A percentile compares a stretch with the other conserved stretches of the same genome.
Conservation (phyloP, 2,888 invertebrate genomes). For the Cerceris rybyensis region DNA sequence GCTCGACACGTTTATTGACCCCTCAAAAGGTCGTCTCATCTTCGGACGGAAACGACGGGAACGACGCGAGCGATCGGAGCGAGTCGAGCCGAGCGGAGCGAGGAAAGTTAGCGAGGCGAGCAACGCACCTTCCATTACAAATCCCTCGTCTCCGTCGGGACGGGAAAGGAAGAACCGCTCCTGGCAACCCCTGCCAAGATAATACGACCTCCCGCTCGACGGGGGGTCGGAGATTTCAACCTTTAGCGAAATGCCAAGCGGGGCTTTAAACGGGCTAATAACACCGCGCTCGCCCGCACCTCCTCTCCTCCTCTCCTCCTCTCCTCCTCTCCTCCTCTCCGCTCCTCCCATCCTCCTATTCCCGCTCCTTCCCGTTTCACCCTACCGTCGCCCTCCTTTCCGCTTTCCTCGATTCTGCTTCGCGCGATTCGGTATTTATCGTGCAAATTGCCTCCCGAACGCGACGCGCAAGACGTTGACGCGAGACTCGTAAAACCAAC, state of each 20-base stretch:
- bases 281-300: conserved; percentile 48
- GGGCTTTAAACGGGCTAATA: conserved; percentile 76
- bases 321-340: not conserved
- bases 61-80: not conserved
- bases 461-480: conserved; percentile 12
- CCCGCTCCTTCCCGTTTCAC: too few relatives aligned
- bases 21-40: conserved; percentile 77
- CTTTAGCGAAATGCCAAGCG: conserved; percentile 78
- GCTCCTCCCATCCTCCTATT: not conserved
- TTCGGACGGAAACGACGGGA: conserved; percentile 56
- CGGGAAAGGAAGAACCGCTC: conserved; percentile 57
- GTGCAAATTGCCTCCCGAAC: conserved; percentile 60
- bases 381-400: too few relatives aligned
- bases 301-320: not conserved
- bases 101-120: conserved; percentile 8
- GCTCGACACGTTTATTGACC: conserved; percentile 45
- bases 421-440: conserved; percentile 43
- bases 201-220: conserved; percentile 67
- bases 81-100: not conserved
- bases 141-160: conserved; percentile 40
- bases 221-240: conserved; percentile 71
- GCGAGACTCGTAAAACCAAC: conserved; percentile 32
- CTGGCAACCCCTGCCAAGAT: conserved; percentile 69
- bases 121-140: conserved; percentile 50
- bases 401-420: not conserved